A percentile compares a stretch with the other conserved stretches of the same genome.
Evolutionary conservation across 2,797 vertebrate species (phyloP).

Genomic region (Eospalax fontanierii): DNA sequence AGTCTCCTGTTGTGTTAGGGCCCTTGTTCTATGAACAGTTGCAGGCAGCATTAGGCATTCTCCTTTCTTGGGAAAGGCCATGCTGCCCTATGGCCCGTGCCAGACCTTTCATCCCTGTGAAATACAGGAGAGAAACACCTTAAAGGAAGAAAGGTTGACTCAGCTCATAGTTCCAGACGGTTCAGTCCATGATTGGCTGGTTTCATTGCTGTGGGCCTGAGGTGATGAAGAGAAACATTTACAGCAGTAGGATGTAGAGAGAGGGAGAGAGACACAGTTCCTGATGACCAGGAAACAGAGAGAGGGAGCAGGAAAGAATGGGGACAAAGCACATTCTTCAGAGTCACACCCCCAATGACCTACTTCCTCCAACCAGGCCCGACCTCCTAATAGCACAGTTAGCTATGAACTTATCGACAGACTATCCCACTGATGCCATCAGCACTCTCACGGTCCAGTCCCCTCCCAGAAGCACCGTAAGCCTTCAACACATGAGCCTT

Average conservation of each 20-base stretch:
- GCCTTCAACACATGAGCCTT: neutral
- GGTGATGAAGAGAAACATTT: neutral
- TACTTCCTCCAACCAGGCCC: neutral
- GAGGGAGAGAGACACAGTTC: neutral
- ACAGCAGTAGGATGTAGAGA: neutral
- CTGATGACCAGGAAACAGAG: neutral
- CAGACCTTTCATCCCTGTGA: neutral
- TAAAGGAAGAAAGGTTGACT: neutral
- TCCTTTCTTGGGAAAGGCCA: constrained; percentile 3
- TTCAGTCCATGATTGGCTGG: neutral
- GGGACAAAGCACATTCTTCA: neutral
- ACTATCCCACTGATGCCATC: neutral
- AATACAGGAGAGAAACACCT: neutral
- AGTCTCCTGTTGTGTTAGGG: neutral
- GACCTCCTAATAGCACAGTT: neutral
- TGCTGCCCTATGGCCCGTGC: neutral
- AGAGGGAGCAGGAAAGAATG: neutral
- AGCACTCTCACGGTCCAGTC: neutral
- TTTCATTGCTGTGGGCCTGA: neutral
- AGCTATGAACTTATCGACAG: neutral
- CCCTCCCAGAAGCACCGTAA: neutral
- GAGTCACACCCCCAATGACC: neutral
- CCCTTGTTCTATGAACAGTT: neutral
- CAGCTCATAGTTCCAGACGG: neutral
- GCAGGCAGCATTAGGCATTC: constrained; percentile 24